phyloP scores from a whole-genome alignment of 2,797 vertebrate species.

The Myioborus melanocephalus region DNA sequence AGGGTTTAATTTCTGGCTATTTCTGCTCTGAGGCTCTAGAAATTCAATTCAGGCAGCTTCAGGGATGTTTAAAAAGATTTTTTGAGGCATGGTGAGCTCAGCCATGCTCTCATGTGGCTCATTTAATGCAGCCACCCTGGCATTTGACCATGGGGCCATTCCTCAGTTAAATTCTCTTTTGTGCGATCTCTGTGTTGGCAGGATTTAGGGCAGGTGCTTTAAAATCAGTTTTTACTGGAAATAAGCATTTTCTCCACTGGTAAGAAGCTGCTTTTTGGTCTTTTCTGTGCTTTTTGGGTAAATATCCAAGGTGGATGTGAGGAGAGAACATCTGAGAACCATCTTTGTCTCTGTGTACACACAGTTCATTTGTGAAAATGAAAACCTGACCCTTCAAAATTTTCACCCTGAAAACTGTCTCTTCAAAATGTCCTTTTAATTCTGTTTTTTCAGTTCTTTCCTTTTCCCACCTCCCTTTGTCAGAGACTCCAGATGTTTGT shows the following conservation, averaged over 20 bases:
- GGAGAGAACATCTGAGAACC: background rate
- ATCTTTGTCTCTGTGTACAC: background rate
- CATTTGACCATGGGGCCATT: background rate
- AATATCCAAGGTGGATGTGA: background rate
- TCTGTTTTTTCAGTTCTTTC: background rate
- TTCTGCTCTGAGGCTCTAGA: background rate
- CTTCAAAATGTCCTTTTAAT: background rate
- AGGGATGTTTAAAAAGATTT: background rate
- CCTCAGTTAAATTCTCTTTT: background rate
- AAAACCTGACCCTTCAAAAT: background rate
- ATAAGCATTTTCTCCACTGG: background rate
- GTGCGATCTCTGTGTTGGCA: background rate
- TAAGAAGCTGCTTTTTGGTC: background rate
- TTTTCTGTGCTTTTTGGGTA: background rate
- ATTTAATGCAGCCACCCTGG: background rate
- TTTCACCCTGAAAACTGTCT: background rate
- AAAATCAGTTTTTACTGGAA: background rate
- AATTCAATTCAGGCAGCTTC: background rate
- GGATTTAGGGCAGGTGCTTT: slow-evolving; percentile 1
- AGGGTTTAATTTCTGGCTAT: background rate
- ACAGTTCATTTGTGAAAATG: background rate
- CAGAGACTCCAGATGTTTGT: background rate
- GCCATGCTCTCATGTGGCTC: background rate
- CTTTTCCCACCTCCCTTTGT: background rate
- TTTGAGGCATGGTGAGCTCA: background rate